Conservation (phyloP, 2,113 vertebrate genomes). For the Trichechus manatus region DNA sequence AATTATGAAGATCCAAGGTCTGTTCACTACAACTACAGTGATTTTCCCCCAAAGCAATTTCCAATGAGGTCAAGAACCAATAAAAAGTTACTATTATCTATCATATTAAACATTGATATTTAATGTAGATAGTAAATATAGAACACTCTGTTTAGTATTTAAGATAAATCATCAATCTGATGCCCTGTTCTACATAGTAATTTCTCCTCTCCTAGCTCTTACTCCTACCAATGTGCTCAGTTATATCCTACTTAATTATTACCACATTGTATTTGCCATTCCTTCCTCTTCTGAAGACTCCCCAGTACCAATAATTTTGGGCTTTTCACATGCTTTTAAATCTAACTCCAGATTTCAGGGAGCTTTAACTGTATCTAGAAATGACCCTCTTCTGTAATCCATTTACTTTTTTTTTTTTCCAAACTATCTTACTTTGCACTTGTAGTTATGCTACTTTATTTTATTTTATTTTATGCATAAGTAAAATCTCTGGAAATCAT, state of each 20-base stretch:
- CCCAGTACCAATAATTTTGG: not conserved
- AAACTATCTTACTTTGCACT: not conserved
- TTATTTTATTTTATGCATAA: slow-evolving; percentile 40
- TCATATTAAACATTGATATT: not conserved
- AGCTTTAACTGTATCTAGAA: not conserved
- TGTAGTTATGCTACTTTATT: slow-evolving; percentile 7
- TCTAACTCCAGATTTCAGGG: not conserved
- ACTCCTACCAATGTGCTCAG: not conserved
- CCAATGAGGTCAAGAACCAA: not conserved
- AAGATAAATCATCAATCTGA: not conserved
- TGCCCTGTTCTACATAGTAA: not conserved
- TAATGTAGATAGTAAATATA: slow-evolving; percentile 23
- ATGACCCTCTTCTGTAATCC: not conserved
- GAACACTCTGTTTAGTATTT: not conserved
- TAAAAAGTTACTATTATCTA: not conserved
- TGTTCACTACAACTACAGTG: not conserved
- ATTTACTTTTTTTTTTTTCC: slow-evolving; percentile 5
- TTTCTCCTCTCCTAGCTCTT: not conserved
- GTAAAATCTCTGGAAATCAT: not conserved
- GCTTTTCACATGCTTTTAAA: not conserved
- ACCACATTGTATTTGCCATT: not conserved
- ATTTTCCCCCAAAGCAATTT: not conserved
- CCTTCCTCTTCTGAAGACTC: not conserved
- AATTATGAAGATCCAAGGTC: not conserved
- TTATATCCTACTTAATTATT: not conserved